phyloP scores from a whole-genome alignment of 2,113 vertebrate species.

The Litocranius walleri region DNA sequence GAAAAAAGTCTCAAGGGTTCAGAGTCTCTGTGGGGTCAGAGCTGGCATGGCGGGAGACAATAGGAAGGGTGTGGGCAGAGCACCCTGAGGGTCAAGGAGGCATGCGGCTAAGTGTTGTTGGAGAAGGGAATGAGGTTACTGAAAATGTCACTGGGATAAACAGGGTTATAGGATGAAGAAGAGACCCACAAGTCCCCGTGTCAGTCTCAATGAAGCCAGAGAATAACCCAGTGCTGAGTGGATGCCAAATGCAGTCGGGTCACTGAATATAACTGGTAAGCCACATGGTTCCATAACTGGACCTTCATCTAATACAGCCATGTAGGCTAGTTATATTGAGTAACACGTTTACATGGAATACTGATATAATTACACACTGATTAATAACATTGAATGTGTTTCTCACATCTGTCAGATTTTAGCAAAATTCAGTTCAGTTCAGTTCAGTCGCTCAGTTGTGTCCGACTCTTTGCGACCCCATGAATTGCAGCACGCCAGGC shows the following conservation, averaged over 20 bases:
- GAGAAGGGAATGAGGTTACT: neutral
- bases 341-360: neutral
- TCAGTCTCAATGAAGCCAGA: neutral
- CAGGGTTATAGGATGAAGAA: neutral
- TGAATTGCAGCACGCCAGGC: too few species aligned
- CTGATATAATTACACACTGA: neutral
- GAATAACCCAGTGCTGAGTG: rapidly evolving
- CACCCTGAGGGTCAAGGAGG: neutral
- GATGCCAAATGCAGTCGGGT: neutral
- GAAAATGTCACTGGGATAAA: neutral
- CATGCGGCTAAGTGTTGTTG: rapidly evolving
- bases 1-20: neutral
- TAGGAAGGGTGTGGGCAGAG: neutral
- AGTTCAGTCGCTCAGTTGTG: too few species aligned
- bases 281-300: neutral
- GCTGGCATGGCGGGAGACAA: rapidly evolving
- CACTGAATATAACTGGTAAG: neutral
- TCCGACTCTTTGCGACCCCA: too few species aligned
- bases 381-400: neutral
- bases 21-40: neutral
- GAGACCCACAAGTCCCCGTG: neutral
- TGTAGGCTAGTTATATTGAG: neutral
- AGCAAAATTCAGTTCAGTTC: neutral
- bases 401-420: neutral
- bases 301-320: neutral